These are phyloP conservation scores for Cecidostiba fungosa DNA, from an alignment of 2,888 invertebrate genomes.

Conservation along the genomic window DNA sequence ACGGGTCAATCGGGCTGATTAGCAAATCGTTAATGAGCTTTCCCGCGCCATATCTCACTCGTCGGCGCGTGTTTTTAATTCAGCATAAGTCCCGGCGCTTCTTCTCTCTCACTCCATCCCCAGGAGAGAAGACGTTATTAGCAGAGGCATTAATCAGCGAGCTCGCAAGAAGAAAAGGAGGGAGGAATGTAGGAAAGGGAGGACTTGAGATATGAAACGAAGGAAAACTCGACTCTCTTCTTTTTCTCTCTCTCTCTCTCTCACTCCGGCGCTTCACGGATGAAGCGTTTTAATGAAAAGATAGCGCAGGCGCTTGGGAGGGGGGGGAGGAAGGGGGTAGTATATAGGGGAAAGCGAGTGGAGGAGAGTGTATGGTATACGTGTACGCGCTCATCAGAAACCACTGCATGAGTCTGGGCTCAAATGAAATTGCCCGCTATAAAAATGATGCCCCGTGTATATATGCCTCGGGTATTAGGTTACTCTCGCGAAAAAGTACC, in stretches of 20 bases:
- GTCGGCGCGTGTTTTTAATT: constrained; percentile 76
- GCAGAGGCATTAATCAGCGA: constrained; percentile 77
- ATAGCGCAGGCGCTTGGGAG: constrained; percentile 70
- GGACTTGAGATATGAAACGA: constrained; percentile 71
- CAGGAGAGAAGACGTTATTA: constrained; percentile 78
- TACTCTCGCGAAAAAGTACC: constrained; percentile 64
- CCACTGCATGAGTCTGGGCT: constrained; percentile 78
- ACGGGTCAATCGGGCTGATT: constrained; percentile 39
- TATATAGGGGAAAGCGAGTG: not conserved
- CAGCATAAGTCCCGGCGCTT: constrained; percentile 75
- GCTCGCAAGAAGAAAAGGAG: constrained; percentile 32
- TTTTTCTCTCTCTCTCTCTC: constrained; percentile 47
- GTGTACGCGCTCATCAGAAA: constrained; percentile 76
- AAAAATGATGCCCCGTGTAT: constrained; percentile 78
- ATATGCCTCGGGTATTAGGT: constrained; percentile 73
- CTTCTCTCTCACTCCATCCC: constrained; percentile 67
- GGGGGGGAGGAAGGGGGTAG: constrained; percentile 18
- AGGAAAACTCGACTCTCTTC: constrained; percentile 65
- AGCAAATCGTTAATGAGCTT: constrained; percentile 55
- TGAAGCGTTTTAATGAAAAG: constrained; percentile 79
- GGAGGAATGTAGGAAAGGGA: constrained; percentile 57
- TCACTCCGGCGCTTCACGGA: constrained; percentile 64
- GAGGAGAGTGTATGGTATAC: constrained; percentile 56
- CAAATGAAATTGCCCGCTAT: constrained; percentile 78
- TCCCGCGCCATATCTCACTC: constrained; percentile 8